Conservation (phyloP, 2,888 invertebrate genomes). For the Heliconius erato region DNA sequence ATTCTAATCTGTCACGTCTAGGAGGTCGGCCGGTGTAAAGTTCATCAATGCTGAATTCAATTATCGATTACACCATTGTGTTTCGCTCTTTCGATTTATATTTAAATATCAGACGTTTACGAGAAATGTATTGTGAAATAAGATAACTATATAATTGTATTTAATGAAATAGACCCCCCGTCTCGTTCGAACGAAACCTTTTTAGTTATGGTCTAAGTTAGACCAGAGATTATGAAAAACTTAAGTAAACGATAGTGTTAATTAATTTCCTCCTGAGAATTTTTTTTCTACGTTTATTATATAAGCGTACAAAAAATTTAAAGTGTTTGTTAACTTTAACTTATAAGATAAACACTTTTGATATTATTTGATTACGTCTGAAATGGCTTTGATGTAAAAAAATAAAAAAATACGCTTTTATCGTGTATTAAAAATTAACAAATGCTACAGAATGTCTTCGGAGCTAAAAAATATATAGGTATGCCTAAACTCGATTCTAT, state of each 20-base stretch:
- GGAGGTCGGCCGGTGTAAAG: constrained; percentile 84
- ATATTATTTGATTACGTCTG: no score
- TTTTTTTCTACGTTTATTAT: no score
- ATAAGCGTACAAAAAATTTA: no score
- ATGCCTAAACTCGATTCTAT: no score
- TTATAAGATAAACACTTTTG: no score
- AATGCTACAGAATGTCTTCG: no score
- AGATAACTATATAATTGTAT: constrained; percentile 75
- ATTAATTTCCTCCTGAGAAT: constrained; percentile 54
- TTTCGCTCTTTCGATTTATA: constrained; percentile 85
- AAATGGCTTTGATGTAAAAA: no score
- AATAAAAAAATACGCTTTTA: no score
- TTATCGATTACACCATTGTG: constrained; percentile 86
- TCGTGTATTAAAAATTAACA: no score
- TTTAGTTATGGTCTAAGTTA: neutral
- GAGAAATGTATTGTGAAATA: constrained; percentile 84
- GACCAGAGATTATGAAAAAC: neutral
- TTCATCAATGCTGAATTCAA: constrained; percentile 86
- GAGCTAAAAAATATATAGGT: no score
- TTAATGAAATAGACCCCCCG: constrained; percentile 79
- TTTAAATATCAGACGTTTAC: constrained; percentile 85
- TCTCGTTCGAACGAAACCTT: constrained; percentile 56
- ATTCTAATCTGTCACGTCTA: constrained; percentile 86
- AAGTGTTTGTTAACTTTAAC: no score
- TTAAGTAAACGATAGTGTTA: constrained; percentile 35